Evolutionary conservation across 2,797 vertebrate species (phyloP), one percentile per base, ranked within the genome.

Genomic region (Typhlichthys subterraneus): DNA sequence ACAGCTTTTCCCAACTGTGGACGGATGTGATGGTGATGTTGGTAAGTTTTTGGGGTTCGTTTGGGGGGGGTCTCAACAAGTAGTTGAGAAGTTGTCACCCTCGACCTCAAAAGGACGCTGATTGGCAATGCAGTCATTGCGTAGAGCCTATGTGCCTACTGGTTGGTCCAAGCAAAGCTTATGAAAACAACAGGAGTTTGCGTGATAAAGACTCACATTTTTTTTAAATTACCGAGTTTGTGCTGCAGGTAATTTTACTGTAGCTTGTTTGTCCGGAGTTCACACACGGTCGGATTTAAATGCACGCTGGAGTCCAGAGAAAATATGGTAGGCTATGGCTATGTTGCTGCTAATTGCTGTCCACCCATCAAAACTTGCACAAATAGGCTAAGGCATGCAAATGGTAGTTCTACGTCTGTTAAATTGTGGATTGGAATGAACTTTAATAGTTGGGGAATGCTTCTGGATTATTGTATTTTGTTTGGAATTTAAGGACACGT

Each of bases 1-100:
- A 96, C 85, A 94, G 92, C 53, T 97, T 98, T 75, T 94, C 96
- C 71, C 92, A 92, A 69, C 90, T 98, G 63, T 98, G 97, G 97
- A 92, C 91, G 38, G 97, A 99, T 78, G 94, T 99, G 69, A 98
- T 99, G 97, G 96, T 95, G 84, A 98, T 99, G 91, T 89, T 99
- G 96, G 97, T 98, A 86, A 97, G 97, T 94, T 77, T 54, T 54
- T 5, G 59, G 29, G 56, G 72, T n/a, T 52, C 33, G 33, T 33
- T 42, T 61, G 63, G 69, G 77, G 84, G 57, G 59, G 60, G 66
- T 13, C 31, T 31, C n/a, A 69, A 29, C 72, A 72, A 46, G 45
- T 69, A 66, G 48, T 17, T 68, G 55, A 64, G 69, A 66, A 84
- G 61, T 66, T 79, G 65, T 67, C 80, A 31, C 67, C 59, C 14